These are phyloP conservation scores for Mactra quadrangularis DNA, from an alignment of 1,140 invertebrate genomes.

Conservation along the genomic window DNA sequence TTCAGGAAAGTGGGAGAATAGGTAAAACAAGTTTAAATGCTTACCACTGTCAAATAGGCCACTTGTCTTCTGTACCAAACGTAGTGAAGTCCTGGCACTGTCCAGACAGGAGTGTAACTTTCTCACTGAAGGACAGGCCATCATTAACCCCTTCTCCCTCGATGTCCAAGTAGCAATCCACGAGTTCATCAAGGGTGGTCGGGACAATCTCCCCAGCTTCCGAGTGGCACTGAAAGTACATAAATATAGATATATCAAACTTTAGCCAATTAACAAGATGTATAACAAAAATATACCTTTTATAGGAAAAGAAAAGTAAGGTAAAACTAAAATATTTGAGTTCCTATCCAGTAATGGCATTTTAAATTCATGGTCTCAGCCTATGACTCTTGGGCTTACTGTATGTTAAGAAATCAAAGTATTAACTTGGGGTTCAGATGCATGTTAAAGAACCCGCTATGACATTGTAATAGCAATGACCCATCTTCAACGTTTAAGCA, in stretches of 20 bases:
- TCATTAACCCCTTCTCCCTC: conserved; percentile 7
- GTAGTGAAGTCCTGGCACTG: conserved; percentile 51
- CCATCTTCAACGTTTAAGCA: too few relatives aligned
- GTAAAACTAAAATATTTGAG: not conserved
- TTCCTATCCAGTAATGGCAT: not conserved
- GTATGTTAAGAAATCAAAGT: too few relatives aligned
- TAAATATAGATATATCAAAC: not conserved
- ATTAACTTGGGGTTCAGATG: too few relatives aligned
- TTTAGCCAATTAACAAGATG: not conserved
- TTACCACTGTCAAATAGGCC: conserved; percentile 61
- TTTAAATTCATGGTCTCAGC: not conserved
- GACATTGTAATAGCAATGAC: too few relatives aligned
- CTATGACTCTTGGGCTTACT: too few relatives aligned
- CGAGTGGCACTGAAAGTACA: conserved; percentile 43
- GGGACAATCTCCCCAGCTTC: conserved; percentile 61
- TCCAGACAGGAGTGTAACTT: not conserved
- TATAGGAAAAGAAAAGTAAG: not conserved
- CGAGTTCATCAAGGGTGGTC: conserved; percentile 62
- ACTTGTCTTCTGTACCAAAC: conserved; percentile 61
- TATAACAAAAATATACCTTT: not conserved
- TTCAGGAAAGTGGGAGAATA: too few relatives aligned
- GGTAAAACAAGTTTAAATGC: not conserved
- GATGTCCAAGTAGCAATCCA: conserved; percentile 47
- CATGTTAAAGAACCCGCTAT: too few relatives aligned
- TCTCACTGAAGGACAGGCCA: conserved; percentile 8